phyloP scores from a whole-genome alignment of 2,888 invertebrate species.

The Scaptomyza tumidula region DNA sequence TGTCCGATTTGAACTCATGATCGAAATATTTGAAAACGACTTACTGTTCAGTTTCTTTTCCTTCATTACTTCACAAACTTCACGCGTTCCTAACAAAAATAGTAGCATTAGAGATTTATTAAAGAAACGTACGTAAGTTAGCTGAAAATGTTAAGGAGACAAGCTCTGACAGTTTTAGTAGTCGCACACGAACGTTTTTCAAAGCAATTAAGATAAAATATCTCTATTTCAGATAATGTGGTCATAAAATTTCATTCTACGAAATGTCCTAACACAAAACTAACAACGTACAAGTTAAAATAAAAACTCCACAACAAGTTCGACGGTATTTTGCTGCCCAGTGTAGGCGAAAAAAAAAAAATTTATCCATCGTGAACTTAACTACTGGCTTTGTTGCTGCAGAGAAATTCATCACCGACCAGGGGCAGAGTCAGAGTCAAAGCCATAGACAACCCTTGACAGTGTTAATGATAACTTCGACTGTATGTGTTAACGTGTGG shows the following conservation, averaged over 20 bases:
- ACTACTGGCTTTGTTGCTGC: conserved; percentile 8
- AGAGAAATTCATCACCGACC: conserved; percentile 24
- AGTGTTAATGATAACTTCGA: conserved; percentile 70
- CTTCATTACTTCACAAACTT: background rate
- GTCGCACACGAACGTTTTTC: conserved; percentile 35
- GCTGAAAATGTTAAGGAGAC: conserved; percentile 44
- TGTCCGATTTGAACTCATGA: no score
- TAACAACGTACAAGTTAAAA: background rate
- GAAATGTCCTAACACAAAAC: background rate
- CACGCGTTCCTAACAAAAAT: background rate
- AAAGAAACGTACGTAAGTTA: conserved; percentile 39
- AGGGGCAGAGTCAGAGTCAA: conserved; percentile 14
- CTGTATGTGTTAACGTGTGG: conserved; percentile 22
- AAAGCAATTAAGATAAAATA: conserved; percentile 57
- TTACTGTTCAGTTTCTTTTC: background rate
- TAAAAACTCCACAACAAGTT: conserved; percentile 29
- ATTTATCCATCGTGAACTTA: conserved; percentile 11
- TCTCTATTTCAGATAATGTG: conserved; percentile 38
- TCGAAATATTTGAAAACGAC: background rate
- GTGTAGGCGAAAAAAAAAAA: conserved; percentile 18
- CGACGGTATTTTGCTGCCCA: conserved; percentile 33
- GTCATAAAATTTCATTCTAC: conserved; percentile 31
- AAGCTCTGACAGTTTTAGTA: conserved; percentile 43
- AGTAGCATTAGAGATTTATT: conserved; percentile 13
- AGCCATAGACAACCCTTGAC: conserved; percentile 70